Evolutionary conservation across 2,888 invertebrate genomes (phyloP), one percentile per base, ranked within the genome.

Genomic region (Azorinus chamasolen): DNA sequence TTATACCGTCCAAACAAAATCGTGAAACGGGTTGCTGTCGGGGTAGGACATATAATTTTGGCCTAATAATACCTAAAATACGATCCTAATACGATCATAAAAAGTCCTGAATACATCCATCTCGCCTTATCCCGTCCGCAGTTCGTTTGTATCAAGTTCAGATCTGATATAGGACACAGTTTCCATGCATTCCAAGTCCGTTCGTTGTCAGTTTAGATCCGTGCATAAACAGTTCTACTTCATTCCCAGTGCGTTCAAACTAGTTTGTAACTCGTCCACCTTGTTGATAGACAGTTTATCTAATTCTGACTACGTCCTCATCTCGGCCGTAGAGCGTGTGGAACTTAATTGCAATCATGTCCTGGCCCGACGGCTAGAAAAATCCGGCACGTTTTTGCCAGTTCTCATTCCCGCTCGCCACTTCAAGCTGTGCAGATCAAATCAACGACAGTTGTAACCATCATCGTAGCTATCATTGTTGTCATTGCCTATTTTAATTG

Each of bases 211-310:
- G 57, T 57, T 57, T 12, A 20, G n/a, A 32, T 20, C 57, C 41
- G 57, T 37, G 10, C 22, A 5, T n/a, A 39, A 22, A 14, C 6
- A 10, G n/a, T 39, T 37, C 57, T 39, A 39, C 41, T 57, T 18
- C 41, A 18, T 57, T 57, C 57, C 57, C 41, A 39, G n/a, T 57
- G 41, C 57, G 57, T 57, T n/a, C 57, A 39, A 20, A 57, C 57
- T 41, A 57, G 46, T 46, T 46, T 20, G 46, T 48, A 48, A 41
- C 41, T n/a, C n/a, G n/a, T n/a, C n/a, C n/a, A n/a, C n/a, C n/a
- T n/a, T n/a, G 37, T 12, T 22, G 41, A 43, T 1, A 57, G 2
- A 20, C 41, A 43, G 57, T 57, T 14, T 16, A 12, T 20, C 57
- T 41, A 14, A 24, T 41, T 57, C 57, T 57, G 22, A 57, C 41